A percentile compares a stretch with the other conserved stretches of the same genome.
phyloP scores from a whole-genome alignment of 2,888 invertebrate species.

The Julus scandinavius region DNA sequence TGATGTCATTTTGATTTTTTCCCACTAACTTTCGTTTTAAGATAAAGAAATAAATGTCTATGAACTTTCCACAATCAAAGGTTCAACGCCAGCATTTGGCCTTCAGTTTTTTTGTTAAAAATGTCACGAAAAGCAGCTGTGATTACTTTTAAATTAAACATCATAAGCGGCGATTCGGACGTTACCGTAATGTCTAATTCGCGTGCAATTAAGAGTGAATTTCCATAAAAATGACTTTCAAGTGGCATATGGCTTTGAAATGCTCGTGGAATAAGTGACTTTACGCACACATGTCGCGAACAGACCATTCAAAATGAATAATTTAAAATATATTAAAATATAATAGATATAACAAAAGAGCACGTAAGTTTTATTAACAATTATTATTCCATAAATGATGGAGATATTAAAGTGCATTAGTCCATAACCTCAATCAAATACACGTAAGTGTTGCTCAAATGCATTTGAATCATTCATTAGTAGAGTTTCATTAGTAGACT shows the following conservation, averaged over 20 bases:
- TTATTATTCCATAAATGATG: no score
- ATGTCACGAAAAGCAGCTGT: neutral
- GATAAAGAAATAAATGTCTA: neutral
- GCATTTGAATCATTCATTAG: no score
- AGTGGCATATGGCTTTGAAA: neutral
- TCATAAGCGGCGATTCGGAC: neutral
- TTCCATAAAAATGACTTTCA: no score
- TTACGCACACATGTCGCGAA: neutral
- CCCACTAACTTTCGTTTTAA: neutral
- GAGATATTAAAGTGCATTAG: no score
- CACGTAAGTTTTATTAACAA: no score
- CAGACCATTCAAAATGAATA: neutral
- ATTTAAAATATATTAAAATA: no score
- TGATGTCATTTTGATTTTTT: neutral
- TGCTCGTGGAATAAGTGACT: neutral
- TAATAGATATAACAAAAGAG: no score
- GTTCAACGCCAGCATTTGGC: slow-evolving; percentile 19
- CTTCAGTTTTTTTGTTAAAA: slow-evolving; percentile 24
- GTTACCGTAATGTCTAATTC: neutral
- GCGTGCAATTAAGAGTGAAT: neutral
- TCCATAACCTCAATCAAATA: no score
- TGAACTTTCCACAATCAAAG: neutral
- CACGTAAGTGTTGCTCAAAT: no score
- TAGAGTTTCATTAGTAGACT: no score
- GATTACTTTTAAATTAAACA: neutral